A percentile compares a stretch with the other conserved stretches of the same genome.
These are phyloP conservation scores for Hemicentrotus pulcherrimus DNA, from an alignment of 35 echinoderm and acorn worm species.

Conservation along the genomic window DNA sequence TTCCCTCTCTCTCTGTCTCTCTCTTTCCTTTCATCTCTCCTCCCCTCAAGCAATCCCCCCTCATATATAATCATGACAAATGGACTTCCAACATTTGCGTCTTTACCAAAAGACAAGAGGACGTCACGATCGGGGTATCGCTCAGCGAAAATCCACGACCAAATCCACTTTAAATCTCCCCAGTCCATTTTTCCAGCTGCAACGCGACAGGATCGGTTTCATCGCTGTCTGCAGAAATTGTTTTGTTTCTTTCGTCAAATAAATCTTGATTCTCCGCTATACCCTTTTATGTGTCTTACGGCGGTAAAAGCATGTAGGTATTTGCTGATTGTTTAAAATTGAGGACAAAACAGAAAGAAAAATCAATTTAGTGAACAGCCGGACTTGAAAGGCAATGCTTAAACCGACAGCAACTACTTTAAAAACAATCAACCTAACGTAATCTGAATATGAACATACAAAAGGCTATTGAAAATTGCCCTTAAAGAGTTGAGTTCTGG, in stretches of 20 bases:
- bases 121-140: not conserved
- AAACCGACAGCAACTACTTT: too few relatives aligned
- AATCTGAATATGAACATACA: too few relatives aligned
- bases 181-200: conserved; percentile 14
- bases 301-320: not conserved
- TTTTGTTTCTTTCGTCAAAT: not conserved
- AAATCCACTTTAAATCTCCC: not conserved
- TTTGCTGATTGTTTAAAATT: not conserved
- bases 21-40: not conserved
- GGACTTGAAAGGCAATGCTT: too few relatives aligned
- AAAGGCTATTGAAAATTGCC: too few relatives aligned
- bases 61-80: not conserved
- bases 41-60: not conserved
- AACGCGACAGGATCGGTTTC: not conserved
- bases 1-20: not conserved
- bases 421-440: too few relatives aligned
- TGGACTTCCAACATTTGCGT: not conserved
- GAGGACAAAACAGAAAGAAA: not conserved
- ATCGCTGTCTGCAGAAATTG: not conserved
- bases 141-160: not conserved
- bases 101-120: not conserved
- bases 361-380: too few relatives aligned
- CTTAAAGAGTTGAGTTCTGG: too few relatives aligned
- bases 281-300: not conserved
- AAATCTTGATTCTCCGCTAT: not conserved